Evolutionary conservation across 1,140 invertebrate genomes (phyloP).

Genomic region (Stegodyphus mimosarum): DNA sequence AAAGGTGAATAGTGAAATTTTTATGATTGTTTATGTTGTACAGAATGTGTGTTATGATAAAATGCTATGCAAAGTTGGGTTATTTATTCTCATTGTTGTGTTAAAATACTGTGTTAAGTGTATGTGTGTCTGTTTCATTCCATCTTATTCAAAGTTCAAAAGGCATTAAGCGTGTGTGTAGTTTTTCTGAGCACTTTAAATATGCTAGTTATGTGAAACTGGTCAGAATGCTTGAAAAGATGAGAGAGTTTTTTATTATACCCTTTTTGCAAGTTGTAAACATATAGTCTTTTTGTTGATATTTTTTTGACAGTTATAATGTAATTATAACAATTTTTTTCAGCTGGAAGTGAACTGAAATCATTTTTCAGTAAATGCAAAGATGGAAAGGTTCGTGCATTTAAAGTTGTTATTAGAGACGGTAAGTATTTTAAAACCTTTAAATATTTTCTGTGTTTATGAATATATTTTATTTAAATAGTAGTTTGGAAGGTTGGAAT

Average conservation of each 20-base stretch:
- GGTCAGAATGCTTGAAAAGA: not conserved
- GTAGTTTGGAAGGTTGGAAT: not conserved
- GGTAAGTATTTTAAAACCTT: slow-evolving; percentile 73
- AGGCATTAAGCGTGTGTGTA: no score
- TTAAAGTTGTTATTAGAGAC: slow-evolving; percentile 88
- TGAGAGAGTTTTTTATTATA: no score
- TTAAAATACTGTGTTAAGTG: no score
- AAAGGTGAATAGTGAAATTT: no score
- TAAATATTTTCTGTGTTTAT: not conserved
- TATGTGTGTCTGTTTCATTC: no score
- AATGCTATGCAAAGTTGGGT: no score
- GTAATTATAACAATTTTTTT: not conserved
- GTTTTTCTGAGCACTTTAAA: not conserved
- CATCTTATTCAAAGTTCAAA: not conserved
- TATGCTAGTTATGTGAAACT: not conserved
- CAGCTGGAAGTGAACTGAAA: slow-evolving; percentile 65
- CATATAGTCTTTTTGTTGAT: no score
- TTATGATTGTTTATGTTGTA: no score
- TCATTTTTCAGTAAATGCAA: slow-evolving; percentile 85
- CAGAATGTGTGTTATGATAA: no score
- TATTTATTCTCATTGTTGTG: no score
- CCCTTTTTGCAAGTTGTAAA: no score
- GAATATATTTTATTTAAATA: not conserved
- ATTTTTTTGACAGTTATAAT: slow-evolving; percentile 13
- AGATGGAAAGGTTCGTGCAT: slow-evolving; percentile 80